Base-by-base conservation (phyloP, 1,140 invertebrate species). In the Ephestia elutella region DNA sequence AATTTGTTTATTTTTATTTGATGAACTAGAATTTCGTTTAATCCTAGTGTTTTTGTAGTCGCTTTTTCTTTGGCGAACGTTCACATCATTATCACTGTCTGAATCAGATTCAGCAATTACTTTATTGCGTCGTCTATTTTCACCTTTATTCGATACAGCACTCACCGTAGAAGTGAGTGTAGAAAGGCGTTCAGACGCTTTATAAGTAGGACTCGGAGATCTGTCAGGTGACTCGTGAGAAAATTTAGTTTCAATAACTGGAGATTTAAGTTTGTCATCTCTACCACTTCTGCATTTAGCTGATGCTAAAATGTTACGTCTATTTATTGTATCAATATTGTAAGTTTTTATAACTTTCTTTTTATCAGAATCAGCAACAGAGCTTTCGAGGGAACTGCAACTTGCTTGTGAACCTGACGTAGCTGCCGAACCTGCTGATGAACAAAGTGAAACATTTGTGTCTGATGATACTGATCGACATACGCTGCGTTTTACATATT, bases 281-380 rank as follows among this genome's bases (percentile, higher is more conserved):
- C 91, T 90, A 32, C 94, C 95, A 78, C 94, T 96, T 71, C 95
- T 91, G 76, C 93, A 95, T 83, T 94, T 94, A 2, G 95, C 95
- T 49, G 94, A 96, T n/a, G 95, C 94, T 21, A 97, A 84, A 55
- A 97, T 95, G 81, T 96, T 96, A 77, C 95, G 95, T 17, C 95
- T 90, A 79, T 96, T 96, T 44, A 95, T 94, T 3, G 94, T 94
- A 80, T 95, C 93, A 35, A 95, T 93, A 79, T 92, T 94, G 62
- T 94, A 91, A 0, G 93, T 90, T 81, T 95, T 96, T 19, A 95
- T 89, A 57, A 96, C 91, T 66, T 93, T 89, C 76, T 88, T 86
- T 58, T 89, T 90, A 54, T 89, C 90, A 65, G 89, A 89, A 78
- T 90, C 91, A 65, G 88, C 87, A 54, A 87, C 90, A 70, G 88